A percentile compares a stretch with the other conserved stretches of the same genome.
Conservation (phyloP, 2,888 invertebrate genomes). For the Synanthedon myopaeformis region DNA sequence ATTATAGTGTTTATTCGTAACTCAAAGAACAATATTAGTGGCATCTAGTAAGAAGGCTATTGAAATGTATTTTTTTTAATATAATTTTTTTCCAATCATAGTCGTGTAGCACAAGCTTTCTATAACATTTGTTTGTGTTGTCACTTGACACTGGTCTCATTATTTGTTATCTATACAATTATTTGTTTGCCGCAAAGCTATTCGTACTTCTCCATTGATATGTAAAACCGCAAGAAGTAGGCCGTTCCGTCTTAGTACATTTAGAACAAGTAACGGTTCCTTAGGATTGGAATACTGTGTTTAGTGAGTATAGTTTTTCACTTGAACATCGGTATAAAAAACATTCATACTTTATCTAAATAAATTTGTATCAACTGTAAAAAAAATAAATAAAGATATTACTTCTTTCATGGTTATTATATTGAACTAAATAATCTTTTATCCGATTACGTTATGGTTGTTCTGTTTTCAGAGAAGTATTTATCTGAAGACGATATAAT, state of each 20-base stretch:
- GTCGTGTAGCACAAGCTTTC: no score
- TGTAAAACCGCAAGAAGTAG: conserved; percentile 40
- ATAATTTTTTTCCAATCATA: not conserved
- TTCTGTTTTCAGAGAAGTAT: no score
- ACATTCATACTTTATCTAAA: no score
- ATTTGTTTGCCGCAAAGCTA: conserved; percentile 5
- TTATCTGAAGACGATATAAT: no score
- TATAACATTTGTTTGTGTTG: not conserved
- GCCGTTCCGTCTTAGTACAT: conserved; percentile 40
- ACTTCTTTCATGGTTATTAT: no score
- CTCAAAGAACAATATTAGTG: no score
- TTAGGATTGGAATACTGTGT: conserved; percentile 16
- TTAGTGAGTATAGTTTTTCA: conserved; percentile 1
- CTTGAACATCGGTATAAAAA: not conserved
- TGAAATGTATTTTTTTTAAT: not conserved
- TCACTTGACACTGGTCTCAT: not conserved
- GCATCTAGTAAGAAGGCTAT: not conserved
- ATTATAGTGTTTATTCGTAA: no score
- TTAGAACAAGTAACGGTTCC: conserved; percentile 45
- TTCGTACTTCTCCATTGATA: conserved; percentile 31
- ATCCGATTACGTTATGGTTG: no score
- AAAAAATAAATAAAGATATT: no score
- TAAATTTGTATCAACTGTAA: no score
- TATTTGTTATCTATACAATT: not conserved
- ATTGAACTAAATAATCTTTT: no score